A percentile compares a stretch with the other conserved stretches of the same genome.
phyloP scores from a whole-genome alignment of 2,797 vertebrate species.

The Orestias chungarensis region DNA sequence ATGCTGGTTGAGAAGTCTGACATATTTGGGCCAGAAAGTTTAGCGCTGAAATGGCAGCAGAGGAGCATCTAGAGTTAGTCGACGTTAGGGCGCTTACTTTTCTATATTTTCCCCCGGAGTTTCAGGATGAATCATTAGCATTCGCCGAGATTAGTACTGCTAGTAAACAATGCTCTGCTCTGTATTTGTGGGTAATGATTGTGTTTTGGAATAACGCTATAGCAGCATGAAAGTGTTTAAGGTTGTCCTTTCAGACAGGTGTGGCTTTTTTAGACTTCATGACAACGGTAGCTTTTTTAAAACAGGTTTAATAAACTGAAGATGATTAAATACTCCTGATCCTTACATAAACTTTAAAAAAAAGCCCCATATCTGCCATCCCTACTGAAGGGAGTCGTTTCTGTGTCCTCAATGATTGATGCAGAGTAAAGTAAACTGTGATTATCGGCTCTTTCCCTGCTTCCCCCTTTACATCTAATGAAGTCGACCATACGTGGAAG shows the following conservation, averaged over 20 bases:
- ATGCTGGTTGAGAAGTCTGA: conserved; percentile 54
- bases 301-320: conserved; percentile 46
- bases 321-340: conserved; percentile 43
- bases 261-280: conserved; percentile 10
- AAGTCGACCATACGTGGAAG: conserved; percentile 68
- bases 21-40: conserved; percentile 63
- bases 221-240: conserved; percentile 46
- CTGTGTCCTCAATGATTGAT: conserved; percentile 56
- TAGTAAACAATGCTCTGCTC: conserved; percentile 45
- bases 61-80: conserved; percentile 45
- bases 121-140: conserved; percentile 70
- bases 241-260: conserved; percentile 49
- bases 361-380: conserved; percentile 28
- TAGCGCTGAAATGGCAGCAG: conserved; percentile 44
- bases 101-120: conserved; percentile 42
- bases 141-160: conserved; percentile 54
- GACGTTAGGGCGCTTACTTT: conserved; percentile 49
- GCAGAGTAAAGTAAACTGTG: conserved; percentile 65
- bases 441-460: conserved; percentile 54
- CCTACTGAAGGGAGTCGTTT: conserved; percentile 25
- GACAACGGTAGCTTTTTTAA: conserved; percentile 54
- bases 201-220: conserved; percentile 37
- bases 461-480: conserved; percentile 66
- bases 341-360: conserved; percentile 31
- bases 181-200: conserved; percentile 28